Conservation (phyloP, 2,113 vertebrate genomes). For the Procavia capensis region DNA sequence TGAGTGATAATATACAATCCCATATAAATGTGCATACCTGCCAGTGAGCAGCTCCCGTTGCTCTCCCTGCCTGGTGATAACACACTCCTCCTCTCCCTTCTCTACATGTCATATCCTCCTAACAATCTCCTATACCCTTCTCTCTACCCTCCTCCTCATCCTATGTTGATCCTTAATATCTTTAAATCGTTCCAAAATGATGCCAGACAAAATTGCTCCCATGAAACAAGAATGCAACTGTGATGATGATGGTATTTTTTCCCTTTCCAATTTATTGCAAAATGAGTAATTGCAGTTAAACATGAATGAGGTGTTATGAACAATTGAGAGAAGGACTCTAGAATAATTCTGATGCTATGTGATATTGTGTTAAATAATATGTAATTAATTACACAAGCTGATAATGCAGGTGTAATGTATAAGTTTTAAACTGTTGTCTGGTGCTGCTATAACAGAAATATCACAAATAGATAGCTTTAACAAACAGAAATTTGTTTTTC, state of each 20-base stretch:
- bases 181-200: background rate
- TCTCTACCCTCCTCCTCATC: no score
- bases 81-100: no score
- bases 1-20: no score
- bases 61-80: no score
- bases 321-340: background rate
- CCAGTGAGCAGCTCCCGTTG: no score
- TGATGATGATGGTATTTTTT: background rate
- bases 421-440: background rate
- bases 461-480: no score
- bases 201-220: background rate
- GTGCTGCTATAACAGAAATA: no score
- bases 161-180: background rate
- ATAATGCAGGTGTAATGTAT: background rate
- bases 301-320: background rate
- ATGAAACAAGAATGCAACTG: background rate
- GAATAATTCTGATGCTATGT: background rate
- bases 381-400: background rate
- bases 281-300: no score
- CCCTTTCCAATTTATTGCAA: background rate
- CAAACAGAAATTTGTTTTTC: no score
- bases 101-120: no score
- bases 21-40: no score
- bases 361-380: background rate
- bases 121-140: no score